These are phyloP conservation scores for Cephus nigrinus DNA, from an alignment of 2,888 invertebrate genomes.

Conservation along the genomic window DNA sequence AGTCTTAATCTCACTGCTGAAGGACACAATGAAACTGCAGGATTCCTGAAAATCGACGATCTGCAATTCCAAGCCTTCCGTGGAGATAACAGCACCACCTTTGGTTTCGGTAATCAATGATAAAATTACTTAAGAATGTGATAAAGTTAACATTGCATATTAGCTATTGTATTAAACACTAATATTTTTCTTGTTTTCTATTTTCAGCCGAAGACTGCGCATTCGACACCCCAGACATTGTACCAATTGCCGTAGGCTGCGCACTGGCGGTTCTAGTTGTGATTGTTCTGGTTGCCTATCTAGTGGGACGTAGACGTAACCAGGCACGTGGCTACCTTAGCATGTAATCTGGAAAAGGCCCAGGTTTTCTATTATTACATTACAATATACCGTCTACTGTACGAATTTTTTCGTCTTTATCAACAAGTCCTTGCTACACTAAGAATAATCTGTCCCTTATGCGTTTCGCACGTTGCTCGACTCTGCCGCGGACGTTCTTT, in stretches of 20 bases:
- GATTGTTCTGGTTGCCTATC: slow-evolving; percentile 91
- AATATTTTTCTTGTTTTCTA: slow-evolving; percentile 26
- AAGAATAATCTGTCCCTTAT: not conserved
- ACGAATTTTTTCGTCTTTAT: not conserved
- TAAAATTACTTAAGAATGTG: not conserved
- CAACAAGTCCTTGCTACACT: not conserved
- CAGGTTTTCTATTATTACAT: not conserved
- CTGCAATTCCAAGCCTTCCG: slow-evolving; percentile 83
- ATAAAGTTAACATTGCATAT: not conserved
- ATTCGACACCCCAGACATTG: slow-evolving; percentile 84
- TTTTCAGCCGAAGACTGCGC: slow-evolving; percentile 79
- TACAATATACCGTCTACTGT: not conserved
- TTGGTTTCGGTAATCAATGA: slow-evolving; percentile 72
- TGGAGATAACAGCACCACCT: slow-evolving; percentile 67
- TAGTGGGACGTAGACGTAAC: slow-evolving; percentile 89
- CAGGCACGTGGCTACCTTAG: slow-evolving; percentile 88
- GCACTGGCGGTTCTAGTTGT: slow-evolving; percentile 90
- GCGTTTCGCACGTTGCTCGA: not conserved
- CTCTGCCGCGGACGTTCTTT: not conserved
- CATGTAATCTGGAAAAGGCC: slow-evolving; percentile 70
- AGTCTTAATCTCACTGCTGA: slow-evolving; percentile 54
- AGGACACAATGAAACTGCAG: slow-evolving; percentile 57
- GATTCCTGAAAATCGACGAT: slow-evolving; percentile 70
- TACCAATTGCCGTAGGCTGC: slow-evolving; percentile 97
- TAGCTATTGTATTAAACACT: not conserved